Conservation (phyloP, 2,797 vertebrate species). For the Takifugu rubripes region DNA sequence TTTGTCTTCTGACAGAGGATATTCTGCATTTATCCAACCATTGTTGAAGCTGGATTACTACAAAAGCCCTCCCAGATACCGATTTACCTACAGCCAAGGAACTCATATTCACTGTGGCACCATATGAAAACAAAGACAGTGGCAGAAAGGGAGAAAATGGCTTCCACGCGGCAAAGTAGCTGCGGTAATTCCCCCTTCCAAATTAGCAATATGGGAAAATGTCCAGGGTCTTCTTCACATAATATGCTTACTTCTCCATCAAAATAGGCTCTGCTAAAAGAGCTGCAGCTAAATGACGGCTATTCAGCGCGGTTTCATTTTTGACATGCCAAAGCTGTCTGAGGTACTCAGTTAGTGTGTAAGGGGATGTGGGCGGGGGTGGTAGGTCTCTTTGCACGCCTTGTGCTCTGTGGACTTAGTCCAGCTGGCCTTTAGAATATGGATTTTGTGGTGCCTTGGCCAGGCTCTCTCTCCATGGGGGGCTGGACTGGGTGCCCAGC, state of each 20-base stretch:
- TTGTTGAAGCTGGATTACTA: constrained; percentile 64
- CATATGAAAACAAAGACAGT: constrained; percentile 57
- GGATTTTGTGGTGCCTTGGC: constrained; percentile 69
- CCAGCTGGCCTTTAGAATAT: constrained; percentile 79
- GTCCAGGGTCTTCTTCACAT: constrained; percentile 54
- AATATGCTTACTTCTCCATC: constrained; percentile 58
- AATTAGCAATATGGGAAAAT: constrained; percentile 62
- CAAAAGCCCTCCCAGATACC: constrained; percentile 48
- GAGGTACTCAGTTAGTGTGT: constrained; percentile 53
- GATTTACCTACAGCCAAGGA: constrained; percentile 64
- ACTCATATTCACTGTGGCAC: constrained; percentile 58
- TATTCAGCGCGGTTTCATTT: constrained; percentile 62
- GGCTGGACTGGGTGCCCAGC: constrained; percentile 58
- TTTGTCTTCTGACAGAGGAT: constrained; percentile 53
- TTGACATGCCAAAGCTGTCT: constrained; percentile 67
- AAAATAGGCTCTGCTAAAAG: constrained; percentile 48
- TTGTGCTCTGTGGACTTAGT: constrained; percentile 61
- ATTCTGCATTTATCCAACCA: constrained; percentile 57
- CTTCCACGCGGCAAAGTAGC: constrained; percentile 44
- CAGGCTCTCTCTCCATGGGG: constrained; percentile 58
- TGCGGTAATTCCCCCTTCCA: constrained; percentile 47
- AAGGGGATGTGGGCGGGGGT: constrained; percentile 51
- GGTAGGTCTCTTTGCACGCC: constrained; percentile 59
- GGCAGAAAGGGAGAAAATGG: constrained; percentile 26
- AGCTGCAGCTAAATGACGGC: constrained; percentile 52